Base-by-base conservation (phyloP, 2,797 vertebrate species). In the Pipistrellus pipistrellus region DNA sequence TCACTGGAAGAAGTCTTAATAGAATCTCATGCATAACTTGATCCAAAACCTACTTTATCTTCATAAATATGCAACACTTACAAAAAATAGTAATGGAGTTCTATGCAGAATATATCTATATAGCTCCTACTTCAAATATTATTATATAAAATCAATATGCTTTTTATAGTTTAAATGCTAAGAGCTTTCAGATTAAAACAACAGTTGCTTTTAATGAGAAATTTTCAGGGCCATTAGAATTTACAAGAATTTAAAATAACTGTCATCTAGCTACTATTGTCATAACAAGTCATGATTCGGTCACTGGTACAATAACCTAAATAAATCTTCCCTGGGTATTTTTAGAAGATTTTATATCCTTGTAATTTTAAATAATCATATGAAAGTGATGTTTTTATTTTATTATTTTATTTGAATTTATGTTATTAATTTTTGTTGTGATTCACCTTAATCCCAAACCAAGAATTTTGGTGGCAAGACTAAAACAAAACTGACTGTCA, bases 221-320 rank as follows among this genome's bases (percentile, higher is more conserved):
- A 57, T 11, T 76, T 89, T 85, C 73, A 46, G 76, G 55, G 44
- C 75, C 44, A 87, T 91, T 89, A 71, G 81, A 72, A 92, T 95
- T 41, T 41, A 83, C 76, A 51, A 84, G 59, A 93, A 94, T 94
- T 93, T 96, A 91, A 95, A 96, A 38, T 76, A 88, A n/a, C n/a
- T 85, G 11, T 82, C 46, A 68, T 85, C 57, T 55, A 95, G 11
- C 18, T 90, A 27, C 68, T 93, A 11, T 91, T 89, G 73, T 85
- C 85, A 71, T 66, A 95, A 93, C 66, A 94, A 89, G 62, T 85
- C 81, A 72, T 44, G 55, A 59, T 78, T 55, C 23, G 57, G 72
- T 95, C 51, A 88, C 14, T 57, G 55, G 3, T 85, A 3, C 32
- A 81, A 69, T 81, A 82, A 81, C 46, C 46, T 84, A 92, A 21